Conservation (phyloP, 2,113 vertebrate genomes). For the Seriola dumerili region DNA sequence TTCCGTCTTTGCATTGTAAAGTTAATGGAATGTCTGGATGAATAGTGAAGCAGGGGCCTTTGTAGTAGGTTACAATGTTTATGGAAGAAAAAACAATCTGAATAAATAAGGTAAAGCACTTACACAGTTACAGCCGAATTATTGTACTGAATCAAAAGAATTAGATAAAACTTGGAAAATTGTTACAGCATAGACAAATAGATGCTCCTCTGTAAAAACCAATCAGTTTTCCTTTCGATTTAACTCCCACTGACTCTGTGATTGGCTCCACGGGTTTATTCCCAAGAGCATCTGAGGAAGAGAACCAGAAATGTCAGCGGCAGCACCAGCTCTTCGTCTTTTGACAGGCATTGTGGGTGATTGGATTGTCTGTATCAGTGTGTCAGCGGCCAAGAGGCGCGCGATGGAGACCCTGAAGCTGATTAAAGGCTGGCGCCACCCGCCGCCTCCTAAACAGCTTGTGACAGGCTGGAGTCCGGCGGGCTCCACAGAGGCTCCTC, state of each 20-base stretch:
- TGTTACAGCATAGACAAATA: not conserved
- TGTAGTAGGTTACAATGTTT: too few species aligned
- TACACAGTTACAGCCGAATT: not conserved
- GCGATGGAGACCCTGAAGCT: conserved; percentile 68
- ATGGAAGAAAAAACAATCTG: not conserved
- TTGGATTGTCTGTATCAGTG: conserved; percentile 76
- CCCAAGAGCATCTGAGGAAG: conserved; percentile 29
- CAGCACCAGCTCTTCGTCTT: conserved; percentile 48
- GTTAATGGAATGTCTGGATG: too few species aligned
- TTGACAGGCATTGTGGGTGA: conserved; percentile 73
- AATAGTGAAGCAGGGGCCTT: not conserved
- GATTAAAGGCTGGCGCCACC: conserved; percentile 70
- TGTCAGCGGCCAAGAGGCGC: conserved; percentile 58
- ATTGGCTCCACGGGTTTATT: conserved; percentile 23
- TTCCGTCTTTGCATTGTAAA: not conserved
- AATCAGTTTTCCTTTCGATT: conserved; percentile 14
- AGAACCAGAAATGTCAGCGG: conserved; percentile 31
- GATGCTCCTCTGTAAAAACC: not conserved
- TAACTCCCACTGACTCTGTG: conserved; percentile 1
- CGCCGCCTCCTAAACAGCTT: conserved; percentile 69
- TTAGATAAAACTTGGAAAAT: not conserved
- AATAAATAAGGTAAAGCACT: not conserved
- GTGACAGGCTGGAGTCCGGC: conserved; percentile 73
- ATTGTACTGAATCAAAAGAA: not conserved
- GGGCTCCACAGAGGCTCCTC: conserved; percentile 43